A percentile compares a stretch with the other conserved stretches of the same genome.
Conservation (phyloP, 2,888 invertebrate genomes). For the Pharmacophagus antenor region DNA sequence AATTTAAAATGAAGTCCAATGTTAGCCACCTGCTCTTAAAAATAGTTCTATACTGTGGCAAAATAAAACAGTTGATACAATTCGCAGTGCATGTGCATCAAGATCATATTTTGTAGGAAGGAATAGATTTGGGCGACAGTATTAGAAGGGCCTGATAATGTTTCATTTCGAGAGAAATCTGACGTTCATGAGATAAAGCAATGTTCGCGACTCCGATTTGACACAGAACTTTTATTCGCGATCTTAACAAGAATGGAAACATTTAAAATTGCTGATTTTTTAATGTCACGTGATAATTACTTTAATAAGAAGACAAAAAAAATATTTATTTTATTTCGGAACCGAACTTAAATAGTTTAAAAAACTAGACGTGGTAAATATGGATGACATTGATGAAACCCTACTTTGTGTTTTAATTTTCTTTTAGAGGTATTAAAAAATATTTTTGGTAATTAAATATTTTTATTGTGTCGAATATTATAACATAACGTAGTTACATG, state of each 20-base stretch:
- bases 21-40: no score
- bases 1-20: no score
- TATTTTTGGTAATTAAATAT: no score
- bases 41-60: background rate
- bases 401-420: no score
- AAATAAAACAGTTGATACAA: background rate
- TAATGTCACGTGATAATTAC: background rate
- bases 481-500: no score
- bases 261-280: conserved; percentile 17
- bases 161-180: conserved; percentile 55
- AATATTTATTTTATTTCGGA: no score
- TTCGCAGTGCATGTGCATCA: background rate
- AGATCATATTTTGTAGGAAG: conserved; percentile 39
- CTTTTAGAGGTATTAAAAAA: no score
- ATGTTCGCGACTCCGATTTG: conserved; percentile 59
- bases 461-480: no score
- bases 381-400: no score
- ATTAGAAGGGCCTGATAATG: conserved; percentile 61
- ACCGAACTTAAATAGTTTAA: no score
- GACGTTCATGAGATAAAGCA: conserved; percentile 52
- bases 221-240: conserved; percentile 39
- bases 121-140: conserved; percentile 57
- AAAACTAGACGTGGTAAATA: no score
- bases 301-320: no score
- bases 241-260: conserved; percentile 30